Base-by-base conservation (phyloP, 2,888 invertebrate genomes). In the Zhuqinia jingwanae region DNA sequence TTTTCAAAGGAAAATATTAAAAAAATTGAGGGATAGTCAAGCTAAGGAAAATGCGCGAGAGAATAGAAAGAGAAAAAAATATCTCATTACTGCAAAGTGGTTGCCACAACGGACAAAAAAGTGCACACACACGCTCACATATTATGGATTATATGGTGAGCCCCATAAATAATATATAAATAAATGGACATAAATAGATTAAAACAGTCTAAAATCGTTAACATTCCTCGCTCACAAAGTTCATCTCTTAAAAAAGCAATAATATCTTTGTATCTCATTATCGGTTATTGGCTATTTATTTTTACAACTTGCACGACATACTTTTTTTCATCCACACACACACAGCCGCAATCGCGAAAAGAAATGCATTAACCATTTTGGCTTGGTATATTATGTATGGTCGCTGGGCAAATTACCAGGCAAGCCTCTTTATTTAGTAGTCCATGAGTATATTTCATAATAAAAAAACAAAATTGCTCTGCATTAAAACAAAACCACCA, bases 281-380 rank as follows among this genome's bases (percentile, higher is more conserved):
- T 68, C 68, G 68, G 68, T 68, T 68, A 68, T 68, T 68, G 68
- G 68, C 45, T 22, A 68, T 68, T 68, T 27, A 45, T 68, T 68
- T 68, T 68, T 68, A 68, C 68, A 20, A 68, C 68, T 13, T 45
- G n/a, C 68, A 68, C 68, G 11, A 36, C 42, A 30, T n/a, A 63
- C 22, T 6, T 36, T 6, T 8, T 36, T 36, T 6, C 36, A 36
- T n/a, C 36, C 25, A 58, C 63, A n/a, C 15, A 30, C 1, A 60
- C 27, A 65, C 36, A 30, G 13, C 36, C 65, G 36, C 65, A 30
- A 65, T 17, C 11, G 10, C 36, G 8, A 36, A 36, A 36, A 65
- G 36, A 22, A 25, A 25, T n/a, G n/a, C n/a, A 58, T 3, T 3
- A 36, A 17, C 65, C 36, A 36, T 36, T 36, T 36, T 30, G 30